Conservation (phyloP, 2,113 vertebrate species). For the Thunnus thynnus region DNA sequence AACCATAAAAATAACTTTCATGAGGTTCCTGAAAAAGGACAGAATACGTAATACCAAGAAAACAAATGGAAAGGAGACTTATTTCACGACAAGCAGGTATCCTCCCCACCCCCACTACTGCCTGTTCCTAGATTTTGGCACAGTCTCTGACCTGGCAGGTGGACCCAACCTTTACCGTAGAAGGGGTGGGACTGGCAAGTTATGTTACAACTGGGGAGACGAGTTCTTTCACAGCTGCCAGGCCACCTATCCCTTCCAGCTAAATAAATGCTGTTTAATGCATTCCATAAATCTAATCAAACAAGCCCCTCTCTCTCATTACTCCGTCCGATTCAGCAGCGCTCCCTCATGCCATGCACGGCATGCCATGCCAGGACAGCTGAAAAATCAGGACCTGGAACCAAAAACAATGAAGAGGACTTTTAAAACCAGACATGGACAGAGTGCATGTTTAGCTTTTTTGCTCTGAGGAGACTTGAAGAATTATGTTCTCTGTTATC, state of each 20-base stretch:
- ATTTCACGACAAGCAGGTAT: slow-evolving; percentile 24
- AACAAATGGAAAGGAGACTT: slow-evolving; percentile 34
- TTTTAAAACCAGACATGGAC: slow-evolving; percentile 59
- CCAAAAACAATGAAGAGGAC: slow-evolving; percentile 62
- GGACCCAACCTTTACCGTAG: slow-evolving; percentile 59
- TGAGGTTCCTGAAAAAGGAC: slow-evolving; percentile 9
- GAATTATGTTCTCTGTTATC: slow-evolving; percentile 74
- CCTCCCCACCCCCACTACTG: slow-evolving; percentile 17
- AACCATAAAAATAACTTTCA: slow-evolving; percentile 48
- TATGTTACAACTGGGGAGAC: slow-evolving; percentile 64
- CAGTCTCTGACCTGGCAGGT: slow-evolving; percentile 70
- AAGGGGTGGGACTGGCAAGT: slow-evolving; percentile 57
- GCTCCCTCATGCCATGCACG: slow-evolving; percentile 68
- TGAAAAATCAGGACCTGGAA: slow-evolving; percentile 61
- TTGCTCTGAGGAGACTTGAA: slow-evolving; percentile 61
- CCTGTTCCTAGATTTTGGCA: slow-evolving; percentile 50
- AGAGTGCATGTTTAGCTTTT: slow-evolving; percentile 59
- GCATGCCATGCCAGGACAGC: slow-evolving; percentile 65
- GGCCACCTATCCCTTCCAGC: slow-evolving; percentile 72
- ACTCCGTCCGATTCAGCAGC: slow-evolving; percentile 66
- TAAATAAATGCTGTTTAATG: slow-evolving; percentile 82
- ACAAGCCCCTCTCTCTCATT: slow-evolving; percentile 76
- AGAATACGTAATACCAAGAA: slow-evolving; percentile 16
- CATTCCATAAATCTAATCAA: slow-evolving; percentile 84
- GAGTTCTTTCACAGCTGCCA: slow-evolving; percentile 71